Evolutionary conservation across 2,888 invertebrate species (phyloP).

Genomic region (Pinctada fucata): DNA sequence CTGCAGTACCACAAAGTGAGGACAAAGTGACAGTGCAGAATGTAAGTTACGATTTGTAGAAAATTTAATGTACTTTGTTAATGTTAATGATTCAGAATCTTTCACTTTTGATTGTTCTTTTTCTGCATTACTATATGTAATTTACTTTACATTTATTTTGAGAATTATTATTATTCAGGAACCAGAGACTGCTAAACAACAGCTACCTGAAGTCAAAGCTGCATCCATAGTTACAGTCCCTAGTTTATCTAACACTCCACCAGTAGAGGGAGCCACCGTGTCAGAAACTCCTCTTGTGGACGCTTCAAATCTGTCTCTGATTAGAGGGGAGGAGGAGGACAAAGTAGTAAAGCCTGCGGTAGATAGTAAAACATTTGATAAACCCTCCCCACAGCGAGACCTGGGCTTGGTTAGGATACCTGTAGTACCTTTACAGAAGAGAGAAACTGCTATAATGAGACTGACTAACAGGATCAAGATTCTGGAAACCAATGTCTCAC

Average conservation of each 20-base stretch:
- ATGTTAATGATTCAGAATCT: too few species aligned
- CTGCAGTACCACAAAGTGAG: too few species aligned
- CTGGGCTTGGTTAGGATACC: constrained; percentile 50
- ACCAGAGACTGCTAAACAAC: constrained; percentile 4
- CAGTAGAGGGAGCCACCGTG: not conserved
- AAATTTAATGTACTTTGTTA: too few species aligned
- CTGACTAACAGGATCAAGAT: constrained; percentile 97
- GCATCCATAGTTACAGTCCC: constrained; percentile 5
- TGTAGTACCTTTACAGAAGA: constrained; percentile 49
- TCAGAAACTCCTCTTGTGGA: not conserved
- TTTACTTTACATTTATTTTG: too few species aligned
- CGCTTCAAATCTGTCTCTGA: not conserved
- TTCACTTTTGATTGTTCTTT: too few species aligned
- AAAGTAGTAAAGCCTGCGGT: not conserved
- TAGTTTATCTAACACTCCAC: not conserved
- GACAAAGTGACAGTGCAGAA: too few species aligned
- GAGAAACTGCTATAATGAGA: constrained; percentile 83
- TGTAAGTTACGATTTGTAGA: too few species aligned
- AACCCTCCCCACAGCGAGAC: constrained; percentile 29
- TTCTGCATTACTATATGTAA: too few species aligned
- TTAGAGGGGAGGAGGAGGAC: not conserved
- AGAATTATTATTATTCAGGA: not conserved
- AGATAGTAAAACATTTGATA: not conserved
- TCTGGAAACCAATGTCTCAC: constrained; percentile 96
- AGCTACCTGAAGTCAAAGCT: constrained; percentile 16